Evolutionary conservation across 2,797 vertebrate genomes (phyloP), one percentile per base, ranked within the genome.

Genomic region (Dryobates pubescens): DNA sequence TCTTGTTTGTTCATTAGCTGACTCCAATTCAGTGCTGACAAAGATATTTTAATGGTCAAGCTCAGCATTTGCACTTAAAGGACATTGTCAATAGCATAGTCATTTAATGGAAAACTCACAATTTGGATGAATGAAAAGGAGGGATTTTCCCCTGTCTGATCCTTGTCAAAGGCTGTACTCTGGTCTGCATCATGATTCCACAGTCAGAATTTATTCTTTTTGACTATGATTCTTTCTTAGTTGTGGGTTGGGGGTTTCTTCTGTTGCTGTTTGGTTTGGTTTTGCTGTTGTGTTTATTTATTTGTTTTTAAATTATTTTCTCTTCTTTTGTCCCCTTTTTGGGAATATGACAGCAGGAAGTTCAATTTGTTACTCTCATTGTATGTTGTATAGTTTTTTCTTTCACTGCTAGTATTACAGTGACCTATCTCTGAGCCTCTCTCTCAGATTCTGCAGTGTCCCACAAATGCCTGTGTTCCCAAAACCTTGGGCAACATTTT

Each of bases 1-100:
- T 68, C 74, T 82, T 67, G 49, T 58, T 86, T 76, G 71, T 95
- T 95, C 74, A 83, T 71, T 63, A 84, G 49, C 47, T 18, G 14
- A 45, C 27, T 76, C 69, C 83, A 86, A 62, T 83, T 56, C 47
- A 83, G 57, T 82, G 68, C 64, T 15, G 6, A 57, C 56, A 92
- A 89, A 92, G 17, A 26, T 23, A 71, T 62, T 84, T 90, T 18
- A 34, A 56, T 0, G 0, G 45, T 38, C 45, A 73, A 62, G 17
- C 5, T 78, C 32, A 86, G 20, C 15, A 10, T 86, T 58, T 62
- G 7, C 15, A 24, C 81, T 86, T 86, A 75, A 91, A 82, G 4
- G 51, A 41, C 18, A 13, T 1, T n/a, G 22, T 14, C 14, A 72
- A 29, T 27, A 61, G 11, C 11, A 29, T 3, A 36, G 13, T 54